Percentiles rank a stretch among this genome's conserved stretches.
Conservation (phyloP, 2,113 vertebrate species). For the Scartelaos histophorus region DNA sequence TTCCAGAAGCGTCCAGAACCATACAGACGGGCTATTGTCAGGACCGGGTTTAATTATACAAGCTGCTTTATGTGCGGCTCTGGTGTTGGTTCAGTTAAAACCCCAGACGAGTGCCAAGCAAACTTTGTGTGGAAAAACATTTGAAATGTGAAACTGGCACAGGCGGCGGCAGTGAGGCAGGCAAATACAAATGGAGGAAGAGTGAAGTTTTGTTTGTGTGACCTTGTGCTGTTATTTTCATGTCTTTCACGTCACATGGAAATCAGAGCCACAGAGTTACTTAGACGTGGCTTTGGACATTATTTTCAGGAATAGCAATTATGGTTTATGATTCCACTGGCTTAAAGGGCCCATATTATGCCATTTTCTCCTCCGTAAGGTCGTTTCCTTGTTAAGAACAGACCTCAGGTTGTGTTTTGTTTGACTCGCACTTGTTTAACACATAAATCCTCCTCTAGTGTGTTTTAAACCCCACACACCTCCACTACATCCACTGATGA, state of each 20-base stretch:
- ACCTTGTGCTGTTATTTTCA: conserved; percentile 2
- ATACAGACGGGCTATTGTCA: conserved; percentile 9
- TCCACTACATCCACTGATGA: too few relatives aligned
- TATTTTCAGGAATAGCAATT: neutral
- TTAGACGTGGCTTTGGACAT: neutral
- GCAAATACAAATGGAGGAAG: neutral
- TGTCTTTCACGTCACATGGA: neutral
- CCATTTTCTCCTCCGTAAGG: too few relatives aligned
- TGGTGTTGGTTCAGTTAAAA: conserved; percentile 34
- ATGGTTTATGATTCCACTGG: neutral
- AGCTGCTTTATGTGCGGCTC: neutral
- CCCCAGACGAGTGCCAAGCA: neutral
- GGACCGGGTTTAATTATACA: conserved; percentile 19
- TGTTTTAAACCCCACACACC: too few relatives aligned
- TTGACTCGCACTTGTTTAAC: too few relatives aligned
- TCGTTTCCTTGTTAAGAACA: too few relatives aligned
- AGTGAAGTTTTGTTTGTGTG: neutral
- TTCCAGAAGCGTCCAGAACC: neutral
- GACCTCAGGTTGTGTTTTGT: too few relatives aligned
- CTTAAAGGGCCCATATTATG: too few relatives aligned
- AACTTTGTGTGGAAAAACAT: neutral
- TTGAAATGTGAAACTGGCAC: neutral
- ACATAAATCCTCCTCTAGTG: too few relatives aligned
- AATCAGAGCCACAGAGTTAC: conserved; percentile 2
- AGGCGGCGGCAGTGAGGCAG: neutral